phyloP scores from a whole-genome alignment of 2,797 vertebrate species.

The Neosilurus mollespiculum region DNA sequence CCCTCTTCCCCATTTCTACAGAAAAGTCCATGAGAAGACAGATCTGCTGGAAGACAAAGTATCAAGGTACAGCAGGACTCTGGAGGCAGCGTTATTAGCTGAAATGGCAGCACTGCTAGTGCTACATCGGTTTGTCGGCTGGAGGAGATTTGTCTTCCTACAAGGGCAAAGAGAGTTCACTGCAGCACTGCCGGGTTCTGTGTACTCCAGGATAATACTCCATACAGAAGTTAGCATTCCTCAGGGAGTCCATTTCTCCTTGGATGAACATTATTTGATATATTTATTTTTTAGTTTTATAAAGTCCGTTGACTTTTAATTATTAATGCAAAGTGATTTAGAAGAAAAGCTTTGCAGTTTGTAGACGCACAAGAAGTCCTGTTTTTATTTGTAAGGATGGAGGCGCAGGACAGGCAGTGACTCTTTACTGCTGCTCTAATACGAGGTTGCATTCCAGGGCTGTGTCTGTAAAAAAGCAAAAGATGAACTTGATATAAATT shows the following conservation, averaged over 20 bases:
- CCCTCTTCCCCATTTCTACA: not conserved
- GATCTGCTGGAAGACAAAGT: slow-evolving; percentile 13
- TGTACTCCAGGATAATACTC: not conserved
- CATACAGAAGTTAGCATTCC: not conserved
- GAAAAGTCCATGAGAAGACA: not conserved
- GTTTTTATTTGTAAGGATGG: not conserved
- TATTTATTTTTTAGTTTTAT: not conserved
- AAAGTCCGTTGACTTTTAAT: not conserved
- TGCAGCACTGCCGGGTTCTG: not conserved
- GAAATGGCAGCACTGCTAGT: slow-evolving; percentile 10
- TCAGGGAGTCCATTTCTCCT: not conserved
- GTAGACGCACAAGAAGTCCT: too few relatives aligned
- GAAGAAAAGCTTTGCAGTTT: not conserved
- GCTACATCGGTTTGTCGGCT: slow-evolving; percentile 19
- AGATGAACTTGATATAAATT: too few relatives aligned
- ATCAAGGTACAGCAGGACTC: not conserved
- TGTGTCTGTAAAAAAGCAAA: too few relatives aligned
- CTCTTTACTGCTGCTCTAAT: too few relatives aligned
- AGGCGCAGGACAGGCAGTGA: too few relatives aligned
- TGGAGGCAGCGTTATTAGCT: slow-evolving; percentile 10
- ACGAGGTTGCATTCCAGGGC: too few relatives aligned
- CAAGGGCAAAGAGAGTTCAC: slow-evolving; percentile 24
- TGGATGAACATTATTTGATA: not conserved
- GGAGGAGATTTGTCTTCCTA: slow-evolving; percentile 18
- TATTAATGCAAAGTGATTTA: not conserved